Evolutionary conservation across 2,888 invertebrate genomes (phyloP).

Genomic region (Drosophila testacea): DNA sequence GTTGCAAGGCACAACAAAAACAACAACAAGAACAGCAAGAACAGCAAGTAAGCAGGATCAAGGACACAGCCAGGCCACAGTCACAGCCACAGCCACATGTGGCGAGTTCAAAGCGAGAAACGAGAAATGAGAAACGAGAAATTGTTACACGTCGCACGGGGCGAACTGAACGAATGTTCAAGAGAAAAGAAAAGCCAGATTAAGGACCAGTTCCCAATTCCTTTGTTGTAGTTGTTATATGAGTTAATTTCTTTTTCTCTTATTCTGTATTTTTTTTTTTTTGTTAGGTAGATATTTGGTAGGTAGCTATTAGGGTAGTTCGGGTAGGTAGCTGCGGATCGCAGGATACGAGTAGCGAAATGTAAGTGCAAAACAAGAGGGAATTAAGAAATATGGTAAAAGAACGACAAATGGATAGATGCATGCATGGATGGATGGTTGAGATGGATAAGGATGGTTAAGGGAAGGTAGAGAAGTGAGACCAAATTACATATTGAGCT

Average conservation of each 20-base stretch:
- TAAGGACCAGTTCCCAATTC: constrained; percentile 74
- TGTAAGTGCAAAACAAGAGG: constrained; percentile 52
- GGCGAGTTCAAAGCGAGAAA: constrained; percentile 45
- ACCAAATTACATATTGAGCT: constrained; percentile 17
- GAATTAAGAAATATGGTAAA: constrained; percentile 47
- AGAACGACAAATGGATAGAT: constrained; percentile 4
- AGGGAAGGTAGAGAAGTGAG: constrained; percentile 15
- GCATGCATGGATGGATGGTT: constrained; percentile 9
- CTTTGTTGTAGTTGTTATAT: constrained; percentile 64
- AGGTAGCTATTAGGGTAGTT: constrained; percentile 15
- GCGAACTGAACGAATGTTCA: constrained; percentile 40
- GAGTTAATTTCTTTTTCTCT: constrained; percentile 41
- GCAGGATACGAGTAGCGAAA: constrained; percentile 48
- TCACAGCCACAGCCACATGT: constrained; percentile 26
- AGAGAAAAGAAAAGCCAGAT: constrained; percentile 63
- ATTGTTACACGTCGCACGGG: constrained; percentile 62
- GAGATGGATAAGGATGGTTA: constrained; percentile 8
- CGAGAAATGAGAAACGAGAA: constrained; percentile 39
- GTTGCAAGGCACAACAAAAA: constrained; percentile 46
- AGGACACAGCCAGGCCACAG: constrained; percentile 69
- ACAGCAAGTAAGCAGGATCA: constrained; percentile 79
- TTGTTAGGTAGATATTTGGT: constrained; percentile 30
- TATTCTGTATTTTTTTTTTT: not conserved
- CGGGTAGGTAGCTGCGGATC: constrained; percentile 60
- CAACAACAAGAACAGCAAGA: constrained; percentile 16